These are phyloP conservation scores for Drosophila gaucha DNA, from an alignment of 2,888 invertebrate genomes.

Conservation along the genomic window DNA sequence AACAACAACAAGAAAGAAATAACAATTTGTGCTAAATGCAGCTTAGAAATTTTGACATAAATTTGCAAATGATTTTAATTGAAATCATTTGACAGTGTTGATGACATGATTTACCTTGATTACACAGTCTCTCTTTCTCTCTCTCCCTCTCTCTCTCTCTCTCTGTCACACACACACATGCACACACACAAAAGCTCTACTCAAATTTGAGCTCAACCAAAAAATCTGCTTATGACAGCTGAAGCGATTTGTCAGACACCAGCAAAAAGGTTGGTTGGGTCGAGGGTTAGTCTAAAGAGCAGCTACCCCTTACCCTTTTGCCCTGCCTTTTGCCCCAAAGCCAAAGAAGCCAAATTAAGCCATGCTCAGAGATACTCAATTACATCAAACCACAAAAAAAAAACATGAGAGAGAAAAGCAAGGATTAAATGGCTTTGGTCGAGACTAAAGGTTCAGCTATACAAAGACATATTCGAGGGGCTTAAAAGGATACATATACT, in stretches of 20 bases:
- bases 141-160: too few species aligned
- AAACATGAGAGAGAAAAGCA: conserved; percentile 1
- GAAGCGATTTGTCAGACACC: conserved; percentile 37
- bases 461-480: background rate
- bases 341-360: conserved; percentile 46
- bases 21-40: conserved; percentile 60
- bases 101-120: conserved; percentile 56
- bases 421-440: conserved; percentile 23
- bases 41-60: conserved; percentile 45
- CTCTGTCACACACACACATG: background rate
- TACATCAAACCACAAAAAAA: conserved; percentile 20
- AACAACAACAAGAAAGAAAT: conserved; percentile 29
- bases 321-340: conserved; percentile 28
- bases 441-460: background rate
- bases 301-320: conserved; percentile 3
- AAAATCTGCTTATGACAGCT: conserved; percentile 57
- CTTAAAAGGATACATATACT: too few species aligned
- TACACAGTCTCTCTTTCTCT: too few species aligned
- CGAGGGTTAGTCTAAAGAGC: background rate
- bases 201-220: conserved; percentile 13
- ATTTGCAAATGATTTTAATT: conserved; percentile 57
- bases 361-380: conserved; percentile 46
- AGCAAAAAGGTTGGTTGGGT: background rate
- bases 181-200: background rate
- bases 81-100: conserved; percentile 48